Evolutionary conservation across 2,113 vertebrate species (phyloP).

Genomic region (Nesoenas mayeri): DNA sequence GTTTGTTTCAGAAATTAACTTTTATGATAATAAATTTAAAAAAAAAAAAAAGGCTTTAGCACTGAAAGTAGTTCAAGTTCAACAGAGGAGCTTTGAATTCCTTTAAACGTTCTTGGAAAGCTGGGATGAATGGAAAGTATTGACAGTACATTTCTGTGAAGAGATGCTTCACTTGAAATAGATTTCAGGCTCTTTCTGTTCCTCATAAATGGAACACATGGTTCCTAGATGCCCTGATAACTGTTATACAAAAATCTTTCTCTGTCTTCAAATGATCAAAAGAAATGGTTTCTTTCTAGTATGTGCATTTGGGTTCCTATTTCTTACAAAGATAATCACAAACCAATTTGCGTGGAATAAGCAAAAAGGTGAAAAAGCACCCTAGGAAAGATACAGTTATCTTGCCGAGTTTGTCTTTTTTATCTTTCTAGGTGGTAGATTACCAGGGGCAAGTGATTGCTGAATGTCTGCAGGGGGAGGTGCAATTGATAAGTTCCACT

Average conservation of each 20-base stretch:
- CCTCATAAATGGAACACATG: neutral
- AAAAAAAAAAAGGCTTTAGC: neutral
- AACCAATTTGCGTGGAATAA: neutral
- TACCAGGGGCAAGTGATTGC: neutral
- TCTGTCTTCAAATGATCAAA: neutral
- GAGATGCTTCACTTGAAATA: neutral
- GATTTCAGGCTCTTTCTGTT: neutral
- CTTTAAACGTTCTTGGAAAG: neutral
- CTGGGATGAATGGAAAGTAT: neutral
- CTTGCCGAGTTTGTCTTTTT: neutral
- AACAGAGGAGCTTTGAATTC: neutral
- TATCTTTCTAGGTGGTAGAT: neutral
- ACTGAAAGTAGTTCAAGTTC: neutral
- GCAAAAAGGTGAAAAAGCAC: neutral
- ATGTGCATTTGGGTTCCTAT: neutral
- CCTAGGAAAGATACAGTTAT: neutral
- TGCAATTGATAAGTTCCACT: neutral
- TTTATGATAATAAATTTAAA: neutral
- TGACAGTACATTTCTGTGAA: neutral
- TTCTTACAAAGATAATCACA: neutral
- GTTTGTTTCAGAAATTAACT: neutral
- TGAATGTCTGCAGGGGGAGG: neutral
- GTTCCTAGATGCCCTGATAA: neutral
- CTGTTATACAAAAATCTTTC: neutral
- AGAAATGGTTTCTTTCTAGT: neutral